Conservation (phyloP, 2,113 vertebrate species). For the Gymnocephalus cernua region DNA sequence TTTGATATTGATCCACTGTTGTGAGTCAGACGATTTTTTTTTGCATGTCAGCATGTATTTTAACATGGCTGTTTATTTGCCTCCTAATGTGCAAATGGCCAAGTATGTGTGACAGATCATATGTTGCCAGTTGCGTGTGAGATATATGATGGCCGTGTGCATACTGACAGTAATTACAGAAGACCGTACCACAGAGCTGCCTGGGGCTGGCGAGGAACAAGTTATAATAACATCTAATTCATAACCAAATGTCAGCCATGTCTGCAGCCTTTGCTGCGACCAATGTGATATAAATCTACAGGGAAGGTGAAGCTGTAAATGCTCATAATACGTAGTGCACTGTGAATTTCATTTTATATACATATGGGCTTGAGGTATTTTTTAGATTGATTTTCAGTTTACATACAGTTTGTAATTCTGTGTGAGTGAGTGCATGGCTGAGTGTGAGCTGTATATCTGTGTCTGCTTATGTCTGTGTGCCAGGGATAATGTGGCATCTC, state of each 20-base stretch:
- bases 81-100: constrained; percentile 45
- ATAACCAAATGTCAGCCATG: constrained; percentile 68
- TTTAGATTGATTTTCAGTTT: constrained; percentile 45
- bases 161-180: constrained; percentile 78
- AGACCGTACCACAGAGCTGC: constrained; percentile 66
- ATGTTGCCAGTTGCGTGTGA: constrained; percentile 47
- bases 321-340: constrained; percentile 9
- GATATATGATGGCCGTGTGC: constrained; percentile 63
- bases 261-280: constrained; percentile 45
- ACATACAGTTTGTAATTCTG: background rate
- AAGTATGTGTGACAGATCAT: constrained; percentile 56
- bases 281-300: constrained; percentile 56
- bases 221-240: constrained; percentile 75
- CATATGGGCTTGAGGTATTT: constrained; percentile 17
- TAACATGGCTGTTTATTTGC: constrained; percentile 49
- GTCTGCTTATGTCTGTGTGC: constrained; percentile 19
- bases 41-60: constrained; percentile 47
- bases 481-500: constrained; percentile 55
- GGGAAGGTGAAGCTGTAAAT: constrained; percentile 19
- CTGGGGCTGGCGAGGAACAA: constrained; percentile 52
- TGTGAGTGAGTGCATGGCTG: constrained; percentile 15
- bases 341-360: constrained; percentile 2
- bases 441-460: constrained; percentile 21
- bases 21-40: constrained; percentile 26
- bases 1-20: constrained; percentile 43